These are phyloP conservation scores for Glaucomys volans DNA, from an alignment of 2,113 vertebrate genomes.

Conservation along the genomic window DNA sequence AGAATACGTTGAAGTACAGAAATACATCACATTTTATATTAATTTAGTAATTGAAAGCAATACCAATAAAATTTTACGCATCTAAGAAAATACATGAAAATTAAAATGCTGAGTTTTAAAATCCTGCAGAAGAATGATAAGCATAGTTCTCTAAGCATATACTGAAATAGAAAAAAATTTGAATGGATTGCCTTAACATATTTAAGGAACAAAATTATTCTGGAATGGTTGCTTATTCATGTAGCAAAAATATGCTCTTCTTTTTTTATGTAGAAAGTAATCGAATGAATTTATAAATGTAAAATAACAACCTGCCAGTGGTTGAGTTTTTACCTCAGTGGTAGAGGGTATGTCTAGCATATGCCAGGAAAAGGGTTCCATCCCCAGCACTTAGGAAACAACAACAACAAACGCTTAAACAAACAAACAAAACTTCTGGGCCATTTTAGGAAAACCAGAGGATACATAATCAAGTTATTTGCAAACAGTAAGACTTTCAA, in stretches of 20 bases:
- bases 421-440: neutral
- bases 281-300: neutral
- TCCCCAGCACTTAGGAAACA: neutral
- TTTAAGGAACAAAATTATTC: neutral
- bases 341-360: neutral
- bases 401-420: neutral
- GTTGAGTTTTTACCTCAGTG: neutral
- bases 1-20: neutral
- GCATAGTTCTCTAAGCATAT: neutral
- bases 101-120: neutral
- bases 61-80: neutral
- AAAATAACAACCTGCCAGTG: neutral
- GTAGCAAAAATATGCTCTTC: neutral
- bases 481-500: too few relatives aligned
- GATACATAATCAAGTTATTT: too few relatives aligned
- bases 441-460: neutral
- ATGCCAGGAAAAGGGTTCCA: neutral
- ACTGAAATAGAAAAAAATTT: neutral
- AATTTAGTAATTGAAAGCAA: neutral
- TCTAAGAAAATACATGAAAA: neutral
- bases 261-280: neutral
- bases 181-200: neutral
- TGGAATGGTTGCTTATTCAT: neutral
- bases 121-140: neutral
- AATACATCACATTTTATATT: neutral